These are phyloP conservation scores for Calephelis nemesis DNA, from an alignment of 1,140 invertebrate species.

Conservation along the genomic window DNA sequence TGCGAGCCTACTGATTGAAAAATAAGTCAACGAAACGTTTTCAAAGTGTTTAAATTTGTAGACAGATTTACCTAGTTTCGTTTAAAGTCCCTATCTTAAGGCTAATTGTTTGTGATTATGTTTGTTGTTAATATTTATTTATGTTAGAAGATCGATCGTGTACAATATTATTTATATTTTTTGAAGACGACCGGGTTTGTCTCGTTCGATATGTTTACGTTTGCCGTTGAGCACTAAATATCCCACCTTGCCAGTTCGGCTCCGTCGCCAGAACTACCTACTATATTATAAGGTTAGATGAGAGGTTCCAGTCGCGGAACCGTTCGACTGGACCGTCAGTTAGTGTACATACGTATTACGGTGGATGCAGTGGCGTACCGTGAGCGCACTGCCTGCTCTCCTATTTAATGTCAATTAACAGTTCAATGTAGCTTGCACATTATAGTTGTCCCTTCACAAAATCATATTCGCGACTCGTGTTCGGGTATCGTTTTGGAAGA, in stretches of 20 bases:
- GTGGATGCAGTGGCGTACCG: conserved; percentile 72
- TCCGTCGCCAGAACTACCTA: conserved; percentile 42
- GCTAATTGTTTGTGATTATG: conserved; percentile 25
- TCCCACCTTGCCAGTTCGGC: conserved; percentile 58
- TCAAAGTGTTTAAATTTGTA: background rate
- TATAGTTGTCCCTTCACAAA: conserved; percentile 15
- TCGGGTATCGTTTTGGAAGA: background rate
- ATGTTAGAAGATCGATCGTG: conserved; percentile 8
- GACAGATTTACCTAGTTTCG: conserved; percentile 5
- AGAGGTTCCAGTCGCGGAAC: conserved; percentile 48
- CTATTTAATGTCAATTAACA: conserved; percentile 71
- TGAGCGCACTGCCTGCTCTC: conserved; percentile 60
- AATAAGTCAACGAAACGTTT: conserved; percentile 5
- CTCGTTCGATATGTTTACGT: conserved; percentile 22
- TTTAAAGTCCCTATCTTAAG: conserved; percentile 16
- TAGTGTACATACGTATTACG: conserved; percentile 64
- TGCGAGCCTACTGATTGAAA: background rate
- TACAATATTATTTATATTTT: conserved; percentile 11
- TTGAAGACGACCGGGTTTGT: background rate
- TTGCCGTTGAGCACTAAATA: conserved; percentile 42
- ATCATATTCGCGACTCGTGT: conserved; percentile 8
- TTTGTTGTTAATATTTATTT: conserved; percentile 27
- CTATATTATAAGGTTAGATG: conserved; percentile 53
- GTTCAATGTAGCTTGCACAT: conserved; percentile 39
- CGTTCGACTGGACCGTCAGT: conserved; percentile 54